A percentile compares a stretch with the other conserved stretches of the same genome.
Evolutionary conservation across 2,888 invertebrate genomes (phyloP).

Genomic region (Furcula furcula): DNA sequence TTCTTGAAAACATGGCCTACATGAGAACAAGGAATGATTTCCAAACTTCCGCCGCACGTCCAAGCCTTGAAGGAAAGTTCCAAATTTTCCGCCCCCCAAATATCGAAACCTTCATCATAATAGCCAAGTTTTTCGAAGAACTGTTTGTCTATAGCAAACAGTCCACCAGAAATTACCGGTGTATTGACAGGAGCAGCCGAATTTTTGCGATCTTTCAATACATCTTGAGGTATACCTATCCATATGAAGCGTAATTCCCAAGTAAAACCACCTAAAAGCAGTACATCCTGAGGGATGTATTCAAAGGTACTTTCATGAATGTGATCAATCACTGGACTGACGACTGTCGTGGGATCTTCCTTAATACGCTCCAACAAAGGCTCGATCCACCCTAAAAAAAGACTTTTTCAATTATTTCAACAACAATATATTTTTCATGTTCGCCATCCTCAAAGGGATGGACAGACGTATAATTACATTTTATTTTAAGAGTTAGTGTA

Average conservation of each 20-base stretch:
- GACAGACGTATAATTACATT: no score
- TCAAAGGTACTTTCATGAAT: slow-evolving; percentile 94
- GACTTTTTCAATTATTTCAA: no score
- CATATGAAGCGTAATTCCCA: slow-evolving; percentile 97
- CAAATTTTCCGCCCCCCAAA: slow-evolving; percentile 99
- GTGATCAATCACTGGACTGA: slow-evolving; percentile 95
- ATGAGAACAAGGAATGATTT: slow-evolving; percentile 99
- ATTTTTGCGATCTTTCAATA: slow-evolving; percentile 87
- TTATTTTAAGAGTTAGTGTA: no score
- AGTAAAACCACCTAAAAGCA: slow-evolving; percentile 93
- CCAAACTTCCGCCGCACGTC: slow-evolving; percentile 99
- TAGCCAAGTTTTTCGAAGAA: slow-evolving; percentile 96
- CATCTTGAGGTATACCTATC: slow-evolving; percentile 94
- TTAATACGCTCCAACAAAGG: slow-evolving; percentile 92
- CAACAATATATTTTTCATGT: no score
- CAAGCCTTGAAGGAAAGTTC: slow-evolving; percentile 98
- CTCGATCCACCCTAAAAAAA: slow-evolving; percentile 92
- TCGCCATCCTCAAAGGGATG: no score
- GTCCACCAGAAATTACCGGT: slow-evolving; percentile 98
- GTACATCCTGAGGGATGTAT: slow-evolving; percentile 89
- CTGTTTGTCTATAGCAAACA: slow-evolving; percentile 94
- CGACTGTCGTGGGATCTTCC: slow-evolving; percentile 88
- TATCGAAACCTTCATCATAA: slow-evolving; percentile 98
- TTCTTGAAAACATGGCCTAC: slow-evolving; percentile 99
- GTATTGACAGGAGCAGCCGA: slow-evolving; percentile 92